Conservation (phyloP, 1,140 invertebrate species). For the Potamilus streckersoni region DNA sequence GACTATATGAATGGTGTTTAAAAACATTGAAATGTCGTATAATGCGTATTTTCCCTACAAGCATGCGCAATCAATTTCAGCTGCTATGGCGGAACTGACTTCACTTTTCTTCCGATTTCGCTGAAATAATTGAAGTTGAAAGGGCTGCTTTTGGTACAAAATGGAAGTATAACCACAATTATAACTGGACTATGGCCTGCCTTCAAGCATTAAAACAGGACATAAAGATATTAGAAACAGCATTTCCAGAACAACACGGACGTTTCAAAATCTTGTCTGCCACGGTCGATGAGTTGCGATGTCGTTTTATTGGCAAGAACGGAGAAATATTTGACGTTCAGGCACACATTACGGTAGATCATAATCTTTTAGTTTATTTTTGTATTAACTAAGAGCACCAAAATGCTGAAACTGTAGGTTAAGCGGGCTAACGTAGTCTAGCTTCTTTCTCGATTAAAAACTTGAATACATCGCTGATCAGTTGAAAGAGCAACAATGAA, state of each 20-base stretch:
- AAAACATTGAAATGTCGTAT: neutral
- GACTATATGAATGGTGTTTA: too few relatives aligned
- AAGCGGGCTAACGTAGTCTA: too few relatives aligned
- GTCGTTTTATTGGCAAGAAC: conserved; percentile 94
- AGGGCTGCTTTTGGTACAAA: neutral
- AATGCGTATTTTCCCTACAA: conserved; percentile 6
- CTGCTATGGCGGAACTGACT: conserved; percentile 39
- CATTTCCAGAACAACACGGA: conserved; percentile 95
- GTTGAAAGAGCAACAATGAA: too few relatives aligned
- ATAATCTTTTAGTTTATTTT: conserved; percentile 4
- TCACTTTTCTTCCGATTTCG: conserved; percentile 26
- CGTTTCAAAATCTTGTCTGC: conserved; percentile 89
- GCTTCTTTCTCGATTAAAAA: too few relatives aligned
- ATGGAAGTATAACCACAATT: conserved; percentile 5
- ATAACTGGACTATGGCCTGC: conserved; percentile 85
- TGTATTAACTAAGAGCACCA: too few relatives aligned
- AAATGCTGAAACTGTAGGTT: too few relatives aligned
- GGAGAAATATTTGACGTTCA: conserved; percentile 96
- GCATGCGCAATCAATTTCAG: conserved; percentile 38
- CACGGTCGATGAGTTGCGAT: conserved; percentile 97
- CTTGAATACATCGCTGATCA: too few relatives aligned
- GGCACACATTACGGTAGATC: conserved; percentile 88
- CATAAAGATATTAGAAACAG: conserved; percentile 94
- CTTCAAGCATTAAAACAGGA: conserved; percentile 97
- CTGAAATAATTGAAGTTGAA: conserved; percentile 11